Conservation (phyloP, 2,797 vertebrate species). For the Helostoma temminkii region DNA sequence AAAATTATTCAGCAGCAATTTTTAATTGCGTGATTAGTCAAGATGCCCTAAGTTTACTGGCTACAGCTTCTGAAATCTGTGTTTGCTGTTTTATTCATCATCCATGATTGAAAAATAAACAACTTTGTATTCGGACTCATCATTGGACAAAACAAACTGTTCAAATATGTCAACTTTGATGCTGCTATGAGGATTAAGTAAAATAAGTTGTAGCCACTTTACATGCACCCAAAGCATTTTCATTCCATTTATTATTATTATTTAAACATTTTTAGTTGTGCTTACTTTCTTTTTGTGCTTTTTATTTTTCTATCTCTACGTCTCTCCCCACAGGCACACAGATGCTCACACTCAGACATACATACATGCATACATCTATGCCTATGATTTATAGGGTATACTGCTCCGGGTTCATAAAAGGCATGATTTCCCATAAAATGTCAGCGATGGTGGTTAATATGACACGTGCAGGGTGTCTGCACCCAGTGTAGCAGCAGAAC, state of each 20-base stretch:
- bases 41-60: not conserved
- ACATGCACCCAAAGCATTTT: too few relatives aligned
- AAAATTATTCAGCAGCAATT: too few relatives aligned
- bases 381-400: constrained; percentile 81
- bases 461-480: constrained; percentile 67
- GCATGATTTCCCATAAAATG: constrained; percentile 85
- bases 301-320: not conserved
- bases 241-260: too few relatives aligned
- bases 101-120: too few relatives aligned
- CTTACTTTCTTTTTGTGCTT: not conserved
- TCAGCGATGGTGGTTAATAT: constrained; percentile 83
- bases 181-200: too few relatives aligned
- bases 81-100: too few relatives aligned
- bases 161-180: too few relatives aligned
- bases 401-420: constrained; percentile 83
- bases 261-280: not conserved
- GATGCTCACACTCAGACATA: constrained; percentile 21
- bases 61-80: not conserved
- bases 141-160: too few relatives aligned
- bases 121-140: too few relatives aligned
- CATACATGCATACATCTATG: constrained; percentile 41
- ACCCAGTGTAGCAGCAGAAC: constrained; percentile 52
- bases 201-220: too few relatives aligned
- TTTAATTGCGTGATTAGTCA: too few relatives aligned
- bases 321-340: not conserved